Evolutionary conservation across 2,113 vertebrate species (phyloP), one percentile per base, ranked within the genome.

Genomic region (Syngnathus floridae): DNA sequence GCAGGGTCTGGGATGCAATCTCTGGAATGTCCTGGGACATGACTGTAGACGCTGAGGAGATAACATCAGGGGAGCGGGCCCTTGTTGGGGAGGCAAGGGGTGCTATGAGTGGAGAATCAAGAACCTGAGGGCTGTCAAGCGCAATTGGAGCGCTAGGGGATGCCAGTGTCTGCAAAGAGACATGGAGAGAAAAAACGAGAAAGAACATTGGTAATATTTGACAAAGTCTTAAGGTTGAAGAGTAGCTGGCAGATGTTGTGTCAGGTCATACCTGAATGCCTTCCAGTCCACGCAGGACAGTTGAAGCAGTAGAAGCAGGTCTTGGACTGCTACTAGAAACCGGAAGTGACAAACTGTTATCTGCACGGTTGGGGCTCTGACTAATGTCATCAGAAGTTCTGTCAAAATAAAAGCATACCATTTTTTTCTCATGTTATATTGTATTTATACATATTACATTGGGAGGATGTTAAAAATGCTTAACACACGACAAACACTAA

Each of bases 11-110:
- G 0, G 97, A 95, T 0, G 97, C 95, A 0, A 99, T 97, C 86
- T 98, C 97, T 0, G 97, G 95, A 79, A 98, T 98, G 40, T 98
- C 96, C 75, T 97, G 95, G 31, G 96, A 94, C 87, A 98, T 89
- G 78, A 92, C 95, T 1, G 96, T 97, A 62, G 97, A 99, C 65
- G 96, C 96, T 0, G 96, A 99, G 55, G 97, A 99, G 80, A 99
- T 98, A 74, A 99, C 97, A 0, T 99, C 97, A 0, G 97, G 97
- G 0, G 97, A 99, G 52, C 97, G 95, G 31, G 94, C 93, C 0
- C 95, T 90, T 19, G 95, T 98, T 0, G 96, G 96, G 16, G 96
- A 99, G 10, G 93, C 88, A 83, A 96, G 91, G 0, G 92, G 89
- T 6, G 93, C 87, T 66, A 94, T 88, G 71, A 96, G 90, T 4